Evolutionary conservation across 30 jellyfish, hydroid and myxozoan genomes (phyloP), one percentile per base, ranked within the genome.

Genomic region (Hydractinia symbiolongicarpus): DNA sequence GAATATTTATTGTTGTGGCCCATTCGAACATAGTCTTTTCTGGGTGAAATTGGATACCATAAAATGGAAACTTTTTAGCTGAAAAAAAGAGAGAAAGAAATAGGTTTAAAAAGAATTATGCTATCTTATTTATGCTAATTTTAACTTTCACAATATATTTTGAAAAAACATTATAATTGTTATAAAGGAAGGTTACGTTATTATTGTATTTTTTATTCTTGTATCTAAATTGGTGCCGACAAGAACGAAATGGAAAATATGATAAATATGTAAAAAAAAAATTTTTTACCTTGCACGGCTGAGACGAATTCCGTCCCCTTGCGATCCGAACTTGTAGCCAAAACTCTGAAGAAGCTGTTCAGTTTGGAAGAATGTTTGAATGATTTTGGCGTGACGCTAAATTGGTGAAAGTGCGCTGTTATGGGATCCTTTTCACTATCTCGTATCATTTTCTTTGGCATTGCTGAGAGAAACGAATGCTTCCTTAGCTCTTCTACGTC

Each of bases 1-100:
- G 91, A 40, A 89, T 79, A n/a, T 72, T 61, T n/a, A 89, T 60
- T 16, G 82, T 79, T 44, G 86, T 86, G 3, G 77, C 71, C 82
- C 77, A 50, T 64, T 89, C 96, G 66, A 73, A 84, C 53, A 79
- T 44, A 54, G 78, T 80, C 80, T 84, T 89, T 78, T 89, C 96
- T 4, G 96, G 96, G 81, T 89, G 96, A 84, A 89, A 89, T 73
- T 89, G 96, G 19, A 89, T 88, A 9, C 96, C 96, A 71, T 89
- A 89, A 70, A 89, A 89, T 16, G 96, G 97, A 60, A 82, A 86
- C 73, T 60, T 67, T 52, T 51, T 67, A 15, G 88, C 96, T 89
- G 73, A 49, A 81, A 81, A 40, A 61, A 61, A 67, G 53, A 30
- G 44, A 2, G 44, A 30, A 30, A 30, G 44, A 30, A 30, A 30